Conservation (phyloP, 2,797 vertebrate genomes). For the Xenops minutus region DNA sequence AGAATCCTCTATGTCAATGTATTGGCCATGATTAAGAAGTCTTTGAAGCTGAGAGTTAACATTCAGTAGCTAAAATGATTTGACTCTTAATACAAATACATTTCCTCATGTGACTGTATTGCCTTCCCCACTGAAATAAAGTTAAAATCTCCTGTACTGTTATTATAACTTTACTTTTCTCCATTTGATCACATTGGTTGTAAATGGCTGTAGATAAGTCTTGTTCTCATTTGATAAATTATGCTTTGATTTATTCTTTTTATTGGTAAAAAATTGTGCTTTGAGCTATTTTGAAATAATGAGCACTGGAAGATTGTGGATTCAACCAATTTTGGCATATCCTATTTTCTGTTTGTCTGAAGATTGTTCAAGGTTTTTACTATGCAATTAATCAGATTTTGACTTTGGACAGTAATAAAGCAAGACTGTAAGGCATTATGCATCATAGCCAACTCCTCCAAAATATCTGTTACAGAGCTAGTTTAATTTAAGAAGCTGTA, state of each 20-base stretch:
- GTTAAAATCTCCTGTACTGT: neutral
- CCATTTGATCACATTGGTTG: neutral
- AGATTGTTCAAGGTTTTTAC: neutral
- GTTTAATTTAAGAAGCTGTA: slow-evolving; percentile 25
- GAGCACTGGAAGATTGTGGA: neutral
- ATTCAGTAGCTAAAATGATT: neutral
- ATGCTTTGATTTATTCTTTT: neutral
- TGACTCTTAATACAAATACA: neutral
- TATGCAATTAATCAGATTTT: slow-evolving; percentile 12
- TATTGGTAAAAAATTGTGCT: neutral
- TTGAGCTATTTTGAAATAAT: slow-evolving; percentile 12
- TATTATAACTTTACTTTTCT: neutral
- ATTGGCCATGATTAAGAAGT: neutral
- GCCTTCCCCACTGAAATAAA: neutral
- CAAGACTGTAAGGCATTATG: neutral
- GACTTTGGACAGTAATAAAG: neutral
- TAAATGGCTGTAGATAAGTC: neutral
- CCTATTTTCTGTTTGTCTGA: slow-evolving; percentile 1
- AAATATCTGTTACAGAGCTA: neutral
- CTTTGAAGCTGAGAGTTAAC: neutral
- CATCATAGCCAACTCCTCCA: neutral
- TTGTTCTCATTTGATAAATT: neutral
- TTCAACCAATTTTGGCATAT: neutral
- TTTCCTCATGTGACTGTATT: neutral
- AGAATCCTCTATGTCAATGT: neutral